phyloP scores from a whole-genome alignment of 1,140 invertebrate genomes.

The Antheraea pernyi region DNA sequence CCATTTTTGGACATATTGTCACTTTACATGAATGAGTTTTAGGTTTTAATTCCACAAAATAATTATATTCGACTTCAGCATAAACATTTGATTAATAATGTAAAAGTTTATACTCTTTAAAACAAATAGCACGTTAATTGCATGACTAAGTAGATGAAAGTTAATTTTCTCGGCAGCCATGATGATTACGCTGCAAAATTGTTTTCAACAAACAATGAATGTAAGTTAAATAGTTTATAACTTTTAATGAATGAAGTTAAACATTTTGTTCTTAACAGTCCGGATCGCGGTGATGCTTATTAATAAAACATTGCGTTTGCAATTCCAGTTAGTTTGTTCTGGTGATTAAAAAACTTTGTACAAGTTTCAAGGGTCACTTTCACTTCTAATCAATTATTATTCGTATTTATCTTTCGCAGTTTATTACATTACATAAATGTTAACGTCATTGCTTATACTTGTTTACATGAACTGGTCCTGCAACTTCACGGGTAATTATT shows the following conservation, averaged over 20 bases:
- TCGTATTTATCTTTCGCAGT: neutral
- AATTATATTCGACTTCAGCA: no score
- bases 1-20: no score
- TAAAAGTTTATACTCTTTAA: neutral
- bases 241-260: constrained; percentile 32
- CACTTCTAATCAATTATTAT: neutral
- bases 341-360: constrained; percentile 11
- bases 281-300: constrained; percentile 22
- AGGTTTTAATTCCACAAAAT: no score
- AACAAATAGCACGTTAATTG: constrained; percentile 5
- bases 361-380: neutral
- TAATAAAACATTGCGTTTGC: constrained; percentile 17
- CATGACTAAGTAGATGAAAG: constrained; percentile 22
- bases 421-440: no score
- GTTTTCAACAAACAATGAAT: constrained; percentile 21
- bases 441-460: no score
- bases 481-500: no score
- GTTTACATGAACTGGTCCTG: no score
- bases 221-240: constrained; percentile 28
- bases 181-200: constrained; percentile 26
- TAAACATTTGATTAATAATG: neutral
- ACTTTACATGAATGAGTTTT: no score
- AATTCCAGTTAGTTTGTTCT: neutral
- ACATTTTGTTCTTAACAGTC: constrained; percentile 15
- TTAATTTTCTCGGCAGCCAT: constrained; percentile 23